These are phyloP conservation scores for Passerculus sandwichensis DNA, from an alignment of 2,797 vertebrate species.

Conservation along the genomic window DNA sequence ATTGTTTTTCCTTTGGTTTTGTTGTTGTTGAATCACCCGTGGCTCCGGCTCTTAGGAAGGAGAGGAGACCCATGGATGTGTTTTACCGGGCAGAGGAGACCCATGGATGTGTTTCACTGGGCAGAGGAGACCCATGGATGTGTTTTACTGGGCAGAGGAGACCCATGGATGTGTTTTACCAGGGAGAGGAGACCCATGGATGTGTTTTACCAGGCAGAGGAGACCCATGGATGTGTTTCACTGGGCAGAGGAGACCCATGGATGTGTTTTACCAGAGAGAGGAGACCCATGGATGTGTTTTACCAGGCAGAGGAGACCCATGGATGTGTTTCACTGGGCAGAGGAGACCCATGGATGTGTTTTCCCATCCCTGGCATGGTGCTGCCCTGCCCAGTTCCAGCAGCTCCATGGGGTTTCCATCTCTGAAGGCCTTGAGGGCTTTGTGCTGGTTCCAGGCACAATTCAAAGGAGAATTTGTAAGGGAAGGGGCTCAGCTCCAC, in stretches of 20 bases:
- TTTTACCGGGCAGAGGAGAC: too few species aligned
- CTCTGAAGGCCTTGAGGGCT: not conserved
- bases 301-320: too few species aligned
- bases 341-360: not conserved
- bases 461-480: not conserved
- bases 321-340: too few species aligned
- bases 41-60: not conserved
- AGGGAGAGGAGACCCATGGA: too few species aligned
- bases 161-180: too few species aligned
- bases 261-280: not conserved
- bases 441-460: rapidly evolving
- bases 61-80: not conserved
- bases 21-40: constrained; percentile 1
- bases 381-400: rapidly evolving
- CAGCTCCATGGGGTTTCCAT: not conserved
- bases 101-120: too few species aligned
- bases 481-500: not conserved
- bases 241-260: not conserved
- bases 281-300: too few species aligned
- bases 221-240: too few species aligned
- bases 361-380: rapidly evolving
- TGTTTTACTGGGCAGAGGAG: not conserved
- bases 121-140: not conserved
- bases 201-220: too few species aligned
- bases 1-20: constrained; percentile 59